Evolutionary conservation across 2,113 vertebrate genomes (phyloP).

Genomic region (Deroptyus accipitrinus): DNA sequence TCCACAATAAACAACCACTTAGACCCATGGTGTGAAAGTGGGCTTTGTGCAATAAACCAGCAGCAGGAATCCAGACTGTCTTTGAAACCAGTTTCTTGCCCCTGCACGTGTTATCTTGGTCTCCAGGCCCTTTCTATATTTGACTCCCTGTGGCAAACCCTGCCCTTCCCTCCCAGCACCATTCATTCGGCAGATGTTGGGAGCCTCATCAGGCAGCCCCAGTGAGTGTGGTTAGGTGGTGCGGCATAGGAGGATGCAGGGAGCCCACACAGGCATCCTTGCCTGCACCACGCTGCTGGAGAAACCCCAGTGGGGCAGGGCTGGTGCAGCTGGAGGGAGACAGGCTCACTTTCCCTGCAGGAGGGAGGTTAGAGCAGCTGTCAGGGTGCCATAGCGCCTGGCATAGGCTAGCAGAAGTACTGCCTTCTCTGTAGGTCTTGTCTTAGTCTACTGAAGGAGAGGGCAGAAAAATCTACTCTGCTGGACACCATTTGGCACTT

Average conservation of each 20-base stretch:
- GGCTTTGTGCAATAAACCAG: not conserved
- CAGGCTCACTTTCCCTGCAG: not conserved
- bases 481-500: not conserved
- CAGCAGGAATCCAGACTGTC: not conserved
- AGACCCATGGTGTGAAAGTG: not conserved
- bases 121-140: not conserved
- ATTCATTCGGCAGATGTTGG: not conserved
- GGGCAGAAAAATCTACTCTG: not conserved
- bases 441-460: not conserved
- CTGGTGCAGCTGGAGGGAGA: not conserved
- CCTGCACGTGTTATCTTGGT: not conserved
- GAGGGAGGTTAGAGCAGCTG: not conserved
- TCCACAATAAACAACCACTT: not conserved
- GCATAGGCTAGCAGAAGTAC: not conserved
- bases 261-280: not conserved
- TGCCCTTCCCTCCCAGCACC: not conserved
- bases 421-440: not conserved
- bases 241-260: rapidly evolving
- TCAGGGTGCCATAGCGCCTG: rapidly evolving
- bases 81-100: not conserved
- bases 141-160: not conserved
- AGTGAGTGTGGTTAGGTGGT: rapidly evolving
- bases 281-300: not conserved
- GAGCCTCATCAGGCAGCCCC: not conserved
- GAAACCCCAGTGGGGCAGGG: not conserved